A percentile compares a stretch with the other conserved stretches of the same genome.
Evolutionary conservation across 2,888 invertebrate species (phyloP).

Genomic region (Caradrina kadenii): DNA sequence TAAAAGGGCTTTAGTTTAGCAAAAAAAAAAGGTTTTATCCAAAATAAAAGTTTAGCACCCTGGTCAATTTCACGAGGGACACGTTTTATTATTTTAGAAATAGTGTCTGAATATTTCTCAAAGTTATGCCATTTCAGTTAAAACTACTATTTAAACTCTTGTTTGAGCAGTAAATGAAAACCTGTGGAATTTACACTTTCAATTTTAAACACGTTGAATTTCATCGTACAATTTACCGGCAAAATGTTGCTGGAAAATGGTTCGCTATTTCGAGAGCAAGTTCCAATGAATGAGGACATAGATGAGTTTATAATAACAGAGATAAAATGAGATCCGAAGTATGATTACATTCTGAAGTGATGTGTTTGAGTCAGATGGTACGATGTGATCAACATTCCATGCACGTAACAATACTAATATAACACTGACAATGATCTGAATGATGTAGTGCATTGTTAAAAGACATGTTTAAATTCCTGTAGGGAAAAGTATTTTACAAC

Average conservation of each 20-base stretch:
- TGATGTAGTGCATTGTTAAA: constrained; percentile 28
- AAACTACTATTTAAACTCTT: constrained; percentile 13
- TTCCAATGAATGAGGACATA: constrained; percentile 38
- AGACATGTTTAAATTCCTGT: background rate
- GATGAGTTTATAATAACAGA: constrained; percentile 34
- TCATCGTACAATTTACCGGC: constrained; percentile 24
- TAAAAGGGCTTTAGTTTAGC: constrained; percentile 21
- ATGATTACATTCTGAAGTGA: constrained; percentile 32
- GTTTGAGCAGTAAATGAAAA: constrained; percentile 37
- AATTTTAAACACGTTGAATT: constrained; percentile 39
- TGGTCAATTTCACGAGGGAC: constrained; percentile 27
- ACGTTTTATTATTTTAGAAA: constrained; percentile 30
- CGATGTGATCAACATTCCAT: constrained; percentile 39
- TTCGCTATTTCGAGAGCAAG: constrained; percentile 21
- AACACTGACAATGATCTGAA: constrained; percentile 22
- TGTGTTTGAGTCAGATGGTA: constrained; percentile 19
- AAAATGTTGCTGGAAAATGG: constrained; percentile 38
- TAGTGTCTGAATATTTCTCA: constrained; percentile 18
- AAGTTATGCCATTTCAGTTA: constrained; percentile 10
- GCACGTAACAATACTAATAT: constrained; percentile 35
- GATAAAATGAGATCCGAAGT: constrained; percentile 25
- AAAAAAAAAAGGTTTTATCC: constrained; percentile 19
- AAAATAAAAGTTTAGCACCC: constrained; percentile 31
- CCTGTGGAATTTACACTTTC: constrained; percentile 54
- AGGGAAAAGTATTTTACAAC: background rate